Evolutionary conservation across 2,888 invertebrate species (phyloP), one percentile per base, ranked within the genome.

Genomic region (Chrysina gloriosa): DNA sequence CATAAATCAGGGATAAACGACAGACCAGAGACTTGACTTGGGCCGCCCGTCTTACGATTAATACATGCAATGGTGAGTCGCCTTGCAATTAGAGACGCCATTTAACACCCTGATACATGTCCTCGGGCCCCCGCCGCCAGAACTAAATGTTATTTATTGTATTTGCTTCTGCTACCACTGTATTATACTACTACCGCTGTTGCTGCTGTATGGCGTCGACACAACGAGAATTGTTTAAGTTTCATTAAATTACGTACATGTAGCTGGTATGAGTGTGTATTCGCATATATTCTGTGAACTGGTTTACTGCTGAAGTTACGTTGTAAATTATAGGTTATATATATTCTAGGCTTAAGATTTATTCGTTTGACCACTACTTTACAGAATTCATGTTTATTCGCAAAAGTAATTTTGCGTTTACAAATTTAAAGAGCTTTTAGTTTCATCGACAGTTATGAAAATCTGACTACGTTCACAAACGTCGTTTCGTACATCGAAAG

Each of bases 1-100:
- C 75, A 78, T 79, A 79, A 79, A 79, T 78, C 78, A 76, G 74
- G 74, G 74, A 71, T 71, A 77, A 77, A 77, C 77, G 77, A 76
- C 76, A 76, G 77, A 72, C 76, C 74, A 75, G 78, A 77, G 78
- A 77, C 74, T 75, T 75, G 72, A 74, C 71, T 71, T 71, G 69
- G 74, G 71, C 72, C 72, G 73, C 73, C 72, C 72, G 73, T 75
- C 76, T 75, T 75, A 74, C 72, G 71, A 73, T 72, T 72, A 69
- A 73, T 72, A 73, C 74, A 76, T 75, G 74, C 75, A 75, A 72
- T 73, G 73, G 73, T 69, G 70, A 72, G 74, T 73, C 73, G 71
- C 72, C 71, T 72, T 72, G 76, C 75, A 77, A 77, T 77, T 77
- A 77, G 77, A 77, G 73, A 76, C 76, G 74, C 75, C 75, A 75